Evolutionary conservation across 2,113 vertebrate genomes (phyloP), one percentile per base, ranked within the genome.

Genomic region (Tragelaphus strepsiceros): DNA sequence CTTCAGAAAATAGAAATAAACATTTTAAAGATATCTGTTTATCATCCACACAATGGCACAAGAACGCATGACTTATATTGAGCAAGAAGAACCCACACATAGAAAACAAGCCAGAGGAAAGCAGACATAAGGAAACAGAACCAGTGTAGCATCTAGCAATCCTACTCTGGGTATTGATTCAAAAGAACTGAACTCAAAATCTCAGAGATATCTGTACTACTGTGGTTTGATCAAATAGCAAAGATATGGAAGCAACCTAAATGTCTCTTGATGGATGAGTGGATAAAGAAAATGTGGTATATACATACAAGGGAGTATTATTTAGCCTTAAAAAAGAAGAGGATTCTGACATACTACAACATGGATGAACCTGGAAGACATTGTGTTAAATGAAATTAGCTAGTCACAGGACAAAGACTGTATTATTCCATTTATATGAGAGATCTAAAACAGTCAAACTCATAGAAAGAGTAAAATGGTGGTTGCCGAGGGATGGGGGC

Each of bases 1-100:
- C 46, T 92, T 83, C 49, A 64, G 56, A 84, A 97, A 84, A 67
- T 15, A 88, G 17, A 93, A 62, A 43, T 87, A 39, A 56, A 30
- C 58, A 35, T 17, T 84, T 94, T 92, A 83, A 85, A 84, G 11
- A 22, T 39, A 61, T 35, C 43, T 80, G 80, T 59, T 90, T 46
- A 74, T 80, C 51, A 59, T 64, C 56, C 56, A 58, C 39, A 64
- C 59, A 85, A 61, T 85, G 43, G 64, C 22, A 51, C 11, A 32
- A 30, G 49, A 58, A 5, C 12, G 22, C 6, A 19, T 93, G 21
- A 46, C 49, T 92, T 62, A 71, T 84, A 4, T 35, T 56, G 61
- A 35, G 39, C 49, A 71, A 81, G 58, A 89, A 39, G 56, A 17
- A 89, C 30, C 64, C 64, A 77, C 4, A 21, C 81, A 77, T 28